Evolutionary conservation across 2,113 vertebrate genomes (phyloP).

Genomic region (Bagarius yarrelli): DNA sequence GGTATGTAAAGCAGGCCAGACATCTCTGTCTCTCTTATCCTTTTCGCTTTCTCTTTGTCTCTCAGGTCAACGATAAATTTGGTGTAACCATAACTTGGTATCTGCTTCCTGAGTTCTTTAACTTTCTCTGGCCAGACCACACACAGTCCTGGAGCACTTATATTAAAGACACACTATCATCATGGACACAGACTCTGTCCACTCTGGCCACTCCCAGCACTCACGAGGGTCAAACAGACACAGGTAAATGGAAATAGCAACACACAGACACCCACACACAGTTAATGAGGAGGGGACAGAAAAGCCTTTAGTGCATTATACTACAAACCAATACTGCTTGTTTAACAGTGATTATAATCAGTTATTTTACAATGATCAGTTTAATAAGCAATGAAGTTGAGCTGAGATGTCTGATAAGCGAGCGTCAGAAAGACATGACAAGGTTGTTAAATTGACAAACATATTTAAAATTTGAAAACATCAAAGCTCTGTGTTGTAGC

Average conservation of each 20-base stretch:
- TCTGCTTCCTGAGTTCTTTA: slow-evolving; percentile 56
- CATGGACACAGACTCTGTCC: slow-evolving; percentile 97
- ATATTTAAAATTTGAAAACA: too few species aligned
- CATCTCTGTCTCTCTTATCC: slow-evolving; percentile 10
- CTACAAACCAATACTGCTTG: neutral
- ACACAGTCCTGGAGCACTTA: slow-evolving; percentile 47
- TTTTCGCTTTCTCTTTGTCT: slow-evolving; percentile 6
- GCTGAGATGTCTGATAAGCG: too few species aligned
- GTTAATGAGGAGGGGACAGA: neutral
- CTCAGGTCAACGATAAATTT: slow-evolving; percentile 67
- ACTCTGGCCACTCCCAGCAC: slow-evolving; percentile 95
- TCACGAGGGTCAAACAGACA: slow-evolving; percentile 91
- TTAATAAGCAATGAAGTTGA: neutral
- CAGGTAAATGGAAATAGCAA: slow-evolving; percentile 72
- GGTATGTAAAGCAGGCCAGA: neutral
- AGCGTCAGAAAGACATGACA: too few species aligned
- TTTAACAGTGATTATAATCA: neutral
- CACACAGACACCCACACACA: neutral
- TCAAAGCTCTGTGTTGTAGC: too few species aligned
- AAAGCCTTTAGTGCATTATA: neutral
- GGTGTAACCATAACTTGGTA: neutral
- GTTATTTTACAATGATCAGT: neutral
- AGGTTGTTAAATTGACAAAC: too few species aligned
- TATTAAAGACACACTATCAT: slow-evolving; percentile 58
- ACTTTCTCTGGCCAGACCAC: slow-evolving; percentile 46